Conservation (phyloP, 1,140 invertebrate species). For the Capitella teleta region DNA sequence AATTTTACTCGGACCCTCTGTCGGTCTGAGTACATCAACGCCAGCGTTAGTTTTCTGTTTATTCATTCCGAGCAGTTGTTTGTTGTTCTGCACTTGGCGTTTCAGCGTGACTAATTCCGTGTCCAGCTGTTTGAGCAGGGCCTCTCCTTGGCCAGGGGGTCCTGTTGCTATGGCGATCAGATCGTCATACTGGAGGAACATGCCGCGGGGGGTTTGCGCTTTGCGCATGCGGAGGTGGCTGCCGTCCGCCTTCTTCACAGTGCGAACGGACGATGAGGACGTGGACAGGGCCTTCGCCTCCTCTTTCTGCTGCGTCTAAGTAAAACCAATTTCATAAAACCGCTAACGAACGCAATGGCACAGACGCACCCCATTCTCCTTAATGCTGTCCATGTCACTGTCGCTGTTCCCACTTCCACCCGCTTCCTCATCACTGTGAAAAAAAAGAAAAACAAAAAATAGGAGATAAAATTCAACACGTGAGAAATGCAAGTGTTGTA, state of each 20-base stretch:
- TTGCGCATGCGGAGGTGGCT: conserved; percentile 47
- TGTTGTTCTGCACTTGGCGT: conserved; percentile 90
- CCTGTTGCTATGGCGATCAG: conserved; percentile 69
- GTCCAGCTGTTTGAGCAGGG: conserved; percentile 80
- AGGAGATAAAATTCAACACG: background rate
- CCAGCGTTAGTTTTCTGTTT: conserved; percentile 45
- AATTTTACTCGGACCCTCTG: conserved; percentile 43
- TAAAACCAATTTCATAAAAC: background rate
- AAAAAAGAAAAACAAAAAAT: background rate
- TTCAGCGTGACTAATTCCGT: conserved; percentile 85
- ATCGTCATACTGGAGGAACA: conserved; percentile 95
- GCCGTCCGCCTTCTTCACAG: no score
- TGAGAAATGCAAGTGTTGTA: background rate
- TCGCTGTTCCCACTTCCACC: conserved; percentile 9
- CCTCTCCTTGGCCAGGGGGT: conserved; percentile 60
- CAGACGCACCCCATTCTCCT: background rate
- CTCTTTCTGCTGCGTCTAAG: no score
- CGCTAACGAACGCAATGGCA: background rate
- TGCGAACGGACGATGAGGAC: background rate
- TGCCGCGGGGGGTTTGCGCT: conserved; percentile 87
- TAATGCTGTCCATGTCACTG: conserved; percentile 2
- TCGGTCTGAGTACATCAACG: background rate
- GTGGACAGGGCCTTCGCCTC: background rate
- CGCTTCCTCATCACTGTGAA: conserved; percentile 9
- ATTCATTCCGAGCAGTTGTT: conserved; percentile 76